Percentiles rank a stretch among this genome's conserved stretches.
Evolutionary conservation across 2,888 invertebrate genomes (phyloP).

Genomic region (Drosophila merina): DNA sequence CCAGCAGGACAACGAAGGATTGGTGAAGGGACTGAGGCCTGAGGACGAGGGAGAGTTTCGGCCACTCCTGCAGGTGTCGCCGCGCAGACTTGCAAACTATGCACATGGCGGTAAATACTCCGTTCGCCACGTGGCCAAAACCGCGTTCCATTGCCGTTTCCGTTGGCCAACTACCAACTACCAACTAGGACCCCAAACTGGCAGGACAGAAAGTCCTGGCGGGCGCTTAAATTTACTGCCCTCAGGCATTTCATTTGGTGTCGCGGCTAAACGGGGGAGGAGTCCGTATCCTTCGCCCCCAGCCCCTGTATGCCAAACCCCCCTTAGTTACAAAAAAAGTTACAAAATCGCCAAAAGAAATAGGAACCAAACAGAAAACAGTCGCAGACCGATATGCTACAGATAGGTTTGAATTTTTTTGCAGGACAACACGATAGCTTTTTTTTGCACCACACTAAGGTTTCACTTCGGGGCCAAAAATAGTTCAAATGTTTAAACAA

Average conservation of each 20-base stretch:
- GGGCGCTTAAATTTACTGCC: constrained; percentile 73
- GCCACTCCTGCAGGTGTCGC: constrained; percentile 73
- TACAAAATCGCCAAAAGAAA: background rate
- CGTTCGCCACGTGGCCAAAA: constrained; percentile 64
- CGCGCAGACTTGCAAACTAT: constrained; percentile 79
- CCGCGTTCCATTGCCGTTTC: constrained; percentile 38
- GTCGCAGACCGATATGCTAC: constrained; percentile 3
- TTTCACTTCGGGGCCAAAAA: constrained; percentile 1
- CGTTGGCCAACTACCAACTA: constrained; percentile 8
- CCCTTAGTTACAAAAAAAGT: background rate
- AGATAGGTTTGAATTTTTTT: constrained; percentile 7
- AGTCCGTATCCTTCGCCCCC: constrained; percentile 38
- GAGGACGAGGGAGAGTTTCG: background rate
- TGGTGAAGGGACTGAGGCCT: background rate
- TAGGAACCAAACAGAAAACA: background rate
- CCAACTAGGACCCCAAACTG: background rate
- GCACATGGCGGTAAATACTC: constrained; percentile 78
- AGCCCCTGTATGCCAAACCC: background rate
- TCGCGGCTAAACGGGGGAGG: constrained; percentile 29
- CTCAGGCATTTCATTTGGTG: constrained; percentile 73
- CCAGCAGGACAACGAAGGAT: background rate
- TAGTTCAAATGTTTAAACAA: background rate
- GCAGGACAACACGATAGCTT: background rate
- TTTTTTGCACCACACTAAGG: background rate
- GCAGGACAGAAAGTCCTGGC: constrained; percentile 22